phyloP scores from a whole-genome alignment of 2,888 invertebrate genomes.

The Ornithoptera alexandrae region DNA sequence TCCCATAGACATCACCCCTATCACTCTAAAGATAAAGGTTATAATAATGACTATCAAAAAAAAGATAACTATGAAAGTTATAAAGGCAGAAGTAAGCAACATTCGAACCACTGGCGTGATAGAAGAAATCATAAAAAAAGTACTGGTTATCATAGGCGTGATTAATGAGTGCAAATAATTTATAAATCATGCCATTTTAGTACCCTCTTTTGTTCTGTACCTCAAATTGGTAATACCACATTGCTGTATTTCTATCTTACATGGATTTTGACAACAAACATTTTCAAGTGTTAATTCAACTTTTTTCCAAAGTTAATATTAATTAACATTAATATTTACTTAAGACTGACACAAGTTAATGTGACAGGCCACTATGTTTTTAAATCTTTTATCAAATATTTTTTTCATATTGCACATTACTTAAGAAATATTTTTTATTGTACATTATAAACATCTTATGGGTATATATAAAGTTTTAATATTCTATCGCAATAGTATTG shows the following conservation, averaged over 20 bases:
- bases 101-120: slow-evolving; percentile 50
- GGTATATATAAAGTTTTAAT: too few species aligned
- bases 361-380: background rate
- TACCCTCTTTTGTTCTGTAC: background rate
- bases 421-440: background rate
- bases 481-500: too few species aligned
- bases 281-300: too few species aligned
- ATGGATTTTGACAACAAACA: too few species aligned
- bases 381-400: background rate
- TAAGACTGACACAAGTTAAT: background rate
- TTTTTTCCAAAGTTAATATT: too few species aligned
- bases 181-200: background rate
- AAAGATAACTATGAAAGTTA: slow-evolving; percentile 40
- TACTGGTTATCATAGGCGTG: slow-evolving; percentile 50
- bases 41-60: slow-evolving; percentile 43
- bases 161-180: slow-evolving; percentile 23
- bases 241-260: too few species aligned
- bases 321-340: too few species aligned
- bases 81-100: slow-evolving; percentile 37
- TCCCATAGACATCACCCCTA: slow-evolving; percentile 70
- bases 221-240: too few species aligned
- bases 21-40: slow-evolving; percentile 51
- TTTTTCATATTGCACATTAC: background rate
- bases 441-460: too few species aligned
- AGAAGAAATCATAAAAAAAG: slow-evolving; percentile 54